A percentile compares a stretch with the other conserved stretches of the same genome.
phyloP scores from a whole-genome alignment of 2,113 vertebrate genomes.

The Protomyctophum bolini region DNA sequence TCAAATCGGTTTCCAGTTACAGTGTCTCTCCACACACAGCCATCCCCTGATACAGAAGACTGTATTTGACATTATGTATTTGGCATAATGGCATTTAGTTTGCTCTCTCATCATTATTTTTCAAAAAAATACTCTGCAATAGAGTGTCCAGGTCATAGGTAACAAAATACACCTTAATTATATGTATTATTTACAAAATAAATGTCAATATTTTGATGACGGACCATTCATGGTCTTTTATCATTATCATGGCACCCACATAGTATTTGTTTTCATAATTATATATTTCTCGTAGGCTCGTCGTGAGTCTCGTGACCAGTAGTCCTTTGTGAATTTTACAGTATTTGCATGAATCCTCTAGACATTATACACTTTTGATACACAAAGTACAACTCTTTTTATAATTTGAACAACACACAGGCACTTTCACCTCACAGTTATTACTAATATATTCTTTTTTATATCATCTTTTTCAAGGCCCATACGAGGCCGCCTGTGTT shows the following conservation, averaged over 20 bases:
- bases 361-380: slow-evolving; percentile 33
- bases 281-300: slow-evolving; percentile 29
- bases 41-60: slow-evolving; percentile 6
- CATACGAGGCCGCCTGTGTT: slow-evolving; percentile 29
- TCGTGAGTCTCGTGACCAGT: slow-evolving; percentile 16
- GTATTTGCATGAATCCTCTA: slow-evolving; percentile 29
- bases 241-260: slow-evolving; percentile 42
- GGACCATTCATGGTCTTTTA: slow-evolving; percentile 20
- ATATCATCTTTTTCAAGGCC: slow-evolving; percentile 8
- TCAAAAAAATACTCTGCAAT: slow-evolving; percentile 65
- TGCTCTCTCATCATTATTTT: slow-evolving; percentile 40
- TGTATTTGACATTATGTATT: slow-evolving; percentile 23
- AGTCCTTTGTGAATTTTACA: slow-evolving; percentile 28
- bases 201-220: slow-evolving; percentile 38
- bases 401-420: slow-evolving; percentile 39
- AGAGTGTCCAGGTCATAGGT: slow-evolving; percentile 41
- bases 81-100: slow-evolving; percentile 33
- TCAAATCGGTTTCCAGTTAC: slow-evolving; percentile 5
- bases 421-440: slow-evolving; percentile 45
- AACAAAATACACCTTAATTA: slow-evolving; percentile 57
- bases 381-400: slow-evolving; percentile 34
- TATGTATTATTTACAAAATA: slow-evolving; percentile 55
- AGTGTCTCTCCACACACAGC: neutral
- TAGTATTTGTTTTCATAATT: slow-evolving; percentile 48
- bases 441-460: slow-evolving; percentile 36